Conservation (phyloP, 2,797 vertebrate genomes). For the Calcarius lapponicus region DNA sequence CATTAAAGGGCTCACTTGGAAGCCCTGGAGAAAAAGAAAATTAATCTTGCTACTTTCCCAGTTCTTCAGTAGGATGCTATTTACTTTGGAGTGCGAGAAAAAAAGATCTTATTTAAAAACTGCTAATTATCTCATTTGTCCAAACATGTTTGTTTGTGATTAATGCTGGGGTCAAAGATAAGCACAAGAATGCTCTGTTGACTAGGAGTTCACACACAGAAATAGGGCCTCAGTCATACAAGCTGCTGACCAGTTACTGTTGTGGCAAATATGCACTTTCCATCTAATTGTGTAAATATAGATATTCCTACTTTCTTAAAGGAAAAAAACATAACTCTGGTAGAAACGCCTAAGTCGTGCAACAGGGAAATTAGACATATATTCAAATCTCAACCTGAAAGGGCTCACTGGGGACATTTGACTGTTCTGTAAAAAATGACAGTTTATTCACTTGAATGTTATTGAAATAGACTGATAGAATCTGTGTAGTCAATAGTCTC, state of each 20-base stretch:
- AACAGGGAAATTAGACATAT: not conserved
- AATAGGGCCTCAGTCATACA: not conserved
- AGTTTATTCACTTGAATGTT: not conserved
- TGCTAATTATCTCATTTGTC: not conserved
- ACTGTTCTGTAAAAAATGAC: not conserved
- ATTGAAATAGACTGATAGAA: slow-evolving; percentile 59
- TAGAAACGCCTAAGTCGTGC: not conserved
- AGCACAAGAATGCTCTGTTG: not conserved
- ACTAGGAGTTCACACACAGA: not conserved
- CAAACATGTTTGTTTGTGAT: not conserved
- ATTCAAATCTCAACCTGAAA: not conserved
- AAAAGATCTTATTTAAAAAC: not conserved
- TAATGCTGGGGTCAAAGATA: not conserved
- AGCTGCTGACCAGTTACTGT: not conserved
- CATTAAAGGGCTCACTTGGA: slow-evolving; percentile 8
- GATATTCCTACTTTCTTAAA: not conserved
- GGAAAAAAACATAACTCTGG: not conserved
- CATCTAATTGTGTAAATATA: not conserved
- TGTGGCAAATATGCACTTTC: not conserved
- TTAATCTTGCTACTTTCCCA: not conserved
- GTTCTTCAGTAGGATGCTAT: not conserved
- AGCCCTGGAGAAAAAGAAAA: not conserved
- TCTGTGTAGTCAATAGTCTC: slow-evolving; percentile 16
- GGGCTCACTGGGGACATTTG: not conserved
- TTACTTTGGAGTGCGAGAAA: not conserved